phyloP scores from a whole-genome alignment of 2,797 vertebrate species.

The Scarus forsteni region DNA sequence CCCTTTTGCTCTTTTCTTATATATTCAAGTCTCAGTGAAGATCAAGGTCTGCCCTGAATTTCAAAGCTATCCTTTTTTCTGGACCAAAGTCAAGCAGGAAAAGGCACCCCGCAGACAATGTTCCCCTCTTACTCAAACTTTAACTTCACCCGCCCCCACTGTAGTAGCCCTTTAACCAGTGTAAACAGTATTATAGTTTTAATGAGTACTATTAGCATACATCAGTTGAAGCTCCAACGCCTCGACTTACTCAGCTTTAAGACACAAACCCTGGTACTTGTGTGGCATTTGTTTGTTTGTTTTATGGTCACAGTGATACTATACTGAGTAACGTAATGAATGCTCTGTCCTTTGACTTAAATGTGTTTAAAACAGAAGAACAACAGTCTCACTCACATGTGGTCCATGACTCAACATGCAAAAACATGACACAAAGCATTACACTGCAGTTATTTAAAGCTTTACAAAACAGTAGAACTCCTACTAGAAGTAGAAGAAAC shows the following conservation, averaged over 20 bases:
- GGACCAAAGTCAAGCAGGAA: constrained; percentile 1
- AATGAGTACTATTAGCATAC: constrained; percentile 18
- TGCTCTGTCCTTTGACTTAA: constrained; percentile 2
- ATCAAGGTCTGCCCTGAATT: constrained; percentile 58
- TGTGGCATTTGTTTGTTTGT: constrained; percentile 18
- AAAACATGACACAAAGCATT: no score
- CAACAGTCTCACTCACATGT: constrained; percentile 21
- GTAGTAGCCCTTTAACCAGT: constrained; percentile 11
- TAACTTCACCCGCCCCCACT: not conserved
- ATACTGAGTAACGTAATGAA: constrained; percentile 31
- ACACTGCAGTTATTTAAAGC: no score
- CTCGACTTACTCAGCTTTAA: constrained; percentile 2
- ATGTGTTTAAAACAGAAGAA: constrained; percentile 37
- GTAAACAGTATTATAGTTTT: constrained; percentile 33
- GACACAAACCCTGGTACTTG: constrained; percentile 5
- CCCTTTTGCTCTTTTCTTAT: constrained; percentile 32
- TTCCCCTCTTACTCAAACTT: not conserved
- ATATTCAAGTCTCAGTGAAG: constrained; percentile 42
- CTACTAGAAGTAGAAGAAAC: no score
- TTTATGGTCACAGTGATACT: constrained; percentile 33
- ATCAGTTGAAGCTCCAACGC: constrained; percentile 45
- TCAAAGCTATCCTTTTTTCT: constrained; percentile 42
- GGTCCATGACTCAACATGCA: not conserved
- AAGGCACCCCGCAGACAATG: not conserved
- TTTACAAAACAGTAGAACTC: no score